phyloP scores from a whole-genome alignment of 2,113 vertebrate genomes.

The Riparia riparia region DNA sequence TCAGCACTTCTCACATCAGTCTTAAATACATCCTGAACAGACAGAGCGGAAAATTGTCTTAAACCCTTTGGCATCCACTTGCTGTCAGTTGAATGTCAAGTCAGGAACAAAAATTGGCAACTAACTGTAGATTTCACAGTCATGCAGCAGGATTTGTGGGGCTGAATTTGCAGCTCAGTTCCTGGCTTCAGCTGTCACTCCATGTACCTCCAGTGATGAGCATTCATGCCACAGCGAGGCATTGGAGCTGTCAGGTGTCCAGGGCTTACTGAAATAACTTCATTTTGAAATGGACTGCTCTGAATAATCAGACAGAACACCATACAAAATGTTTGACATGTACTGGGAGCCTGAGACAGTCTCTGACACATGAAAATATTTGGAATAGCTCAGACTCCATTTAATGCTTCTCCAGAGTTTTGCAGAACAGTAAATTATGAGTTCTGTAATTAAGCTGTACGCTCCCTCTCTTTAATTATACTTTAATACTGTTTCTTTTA shows the following conservation, averaged over 20 bases:
- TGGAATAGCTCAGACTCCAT: neutral
- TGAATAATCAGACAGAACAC: constrained; percentile 40
- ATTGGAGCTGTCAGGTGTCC: constrained; percentile 47
- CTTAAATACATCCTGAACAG: constrained; percentile 40
- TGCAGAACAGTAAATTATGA: neutral
- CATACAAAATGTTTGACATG: constrained; percentile 31
- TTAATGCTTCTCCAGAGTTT: neutral
- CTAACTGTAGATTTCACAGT: constrained; percentile 45
- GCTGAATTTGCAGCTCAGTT: constrained; percentile 55
- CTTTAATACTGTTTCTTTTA: neutral
- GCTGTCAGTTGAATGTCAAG: constrained; percentile 54
- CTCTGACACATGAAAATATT: constrained; percentile 28
- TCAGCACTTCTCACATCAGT: neutral
- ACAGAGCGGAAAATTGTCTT: constrained; percentile 60
- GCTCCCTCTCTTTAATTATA: neutral
- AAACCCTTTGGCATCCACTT: constrained; percentile 61
- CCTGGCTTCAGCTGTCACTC: constrained; percentile 47
- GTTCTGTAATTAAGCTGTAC: neutral
- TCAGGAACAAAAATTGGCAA: constrained; percentile 62
- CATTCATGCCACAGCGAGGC: neutral
- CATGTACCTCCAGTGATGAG: neutral
- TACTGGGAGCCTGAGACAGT: neutral
- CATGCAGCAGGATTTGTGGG: constrained; percentile 42
- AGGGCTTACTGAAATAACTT: constrained; percentile 54
- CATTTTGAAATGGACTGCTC: constrained; percentile 44